A percentile compares a stretch with the other conserved stretches of the same genome.
phyloP scores from a whole-genome alignment of 2,888 invertebrate genomes.

The Drosophila histrio region DNA sequence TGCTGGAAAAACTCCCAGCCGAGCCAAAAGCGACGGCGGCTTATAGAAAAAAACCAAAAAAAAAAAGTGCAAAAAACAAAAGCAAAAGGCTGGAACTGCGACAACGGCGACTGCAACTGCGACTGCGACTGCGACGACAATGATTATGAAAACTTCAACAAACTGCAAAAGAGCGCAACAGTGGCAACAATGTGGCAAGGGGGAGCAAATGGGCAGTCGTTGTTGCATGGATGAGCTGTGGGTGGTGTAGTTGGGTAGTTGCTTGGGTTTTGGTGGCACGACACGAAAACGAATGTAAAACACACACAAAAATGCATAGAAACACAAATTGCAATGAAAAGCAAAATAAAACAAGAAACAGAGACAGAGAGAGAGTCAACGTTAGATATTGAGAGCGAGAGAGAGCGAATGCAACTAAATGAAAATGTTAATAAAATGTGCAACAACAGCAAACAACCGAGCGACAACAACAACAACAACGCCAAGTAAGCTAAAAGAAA shows the following conservation, averaged over 20 bases:
- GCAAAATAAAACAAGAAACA: conserved; percentile 57
- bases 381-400: conserved; percentile 10
- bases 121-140: conserved; percentile 44
- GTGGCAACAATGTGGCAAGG: conserved; percentile 56
- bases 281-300: conserved; percentile 77
- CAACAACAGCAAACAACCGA: conserved; percentile 49
- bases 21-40: conserved; percentile 51
- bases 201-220: background rate
- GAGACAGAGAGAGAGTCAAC: conserved; percentile 9
- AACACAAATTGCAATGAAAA: conserved; percentile 79
- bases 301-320: conserved; percentile 79
- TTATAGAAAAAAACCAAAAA: conserved; percentile 40
- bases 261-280: conserved; percentile 27
- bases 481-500: conserved; percentile 73
- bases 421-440: conserved; percentile 77
- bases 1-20: conserved; percentile 72
- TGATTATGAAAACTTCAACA: conserved; percentile 76
- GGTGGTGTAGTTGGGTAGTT: conserved; percentile 21
- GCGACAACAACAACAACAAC: conserved; percentile 26
- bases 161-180: conserved; percentile 75
- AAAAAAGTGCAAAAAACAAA: conserved; percentile 36
- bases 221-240: conserved; percentile 20
- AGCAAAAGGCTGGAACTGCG: conserved; percentile 36
- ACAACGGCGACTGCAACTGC: conserved; percentile 16
- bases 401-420: conserved; percentile 60